Conservation (phyloP, 2,888 invertebrate species). For the Harmothoe impar region DNA sequence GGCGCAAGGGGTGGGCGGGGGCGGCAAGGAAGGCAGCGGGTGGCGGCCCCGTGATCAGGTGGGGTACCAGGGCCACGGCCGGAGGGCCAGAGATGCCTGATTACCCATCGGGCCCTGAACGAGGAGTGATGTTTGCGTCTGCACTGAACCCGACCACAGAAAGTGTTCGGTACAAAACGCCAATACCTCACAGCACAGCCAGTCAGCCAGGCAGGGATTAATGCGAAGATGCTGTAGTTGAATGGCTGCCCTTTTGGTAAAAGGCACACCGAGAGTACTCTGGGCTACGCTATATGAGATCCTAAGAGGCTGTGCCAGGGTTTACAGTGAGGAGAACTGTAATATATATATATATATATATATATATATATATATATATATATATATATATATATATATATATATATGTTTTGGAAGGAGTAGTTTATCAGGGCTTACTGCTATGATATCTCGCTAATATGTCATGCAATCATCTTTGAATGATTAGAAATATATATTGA, state of each 20-base stretch:
- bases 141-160: background rate
- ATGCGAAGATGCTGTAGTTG: background rate
- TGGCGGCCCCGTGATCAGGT: background rate
- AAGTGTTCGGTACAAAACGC: slow-evolving; percentile 9
- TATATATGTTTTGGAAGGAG: no score
- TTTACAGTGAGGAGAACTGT: no score
- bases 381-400: no score
- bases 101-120: slow-evolving; percentile 6
- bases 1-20: background rate
- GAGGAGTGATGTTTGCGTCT: slow-evolving; percentile 21
- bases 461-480: no score
- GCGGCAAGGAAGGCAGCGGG: background rate
- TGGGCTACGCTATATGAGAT: no score
- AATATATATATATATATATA: no score
- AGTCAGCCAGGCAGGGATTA: background rate
- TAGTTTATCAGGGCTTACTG: no score
- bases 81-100: background rate
- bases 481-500: no score
- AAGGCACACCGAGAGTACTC: background rate
- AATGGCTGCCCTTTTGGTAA: background rate
- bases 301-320: no score
- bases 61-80: background rate
- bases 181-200: background rate
- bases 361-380: no score
- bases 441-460: no score